Base-by-base conservation (phyloP, 2,797 vertebrate genomes). In the Lagodon rhomboides region DNA sequence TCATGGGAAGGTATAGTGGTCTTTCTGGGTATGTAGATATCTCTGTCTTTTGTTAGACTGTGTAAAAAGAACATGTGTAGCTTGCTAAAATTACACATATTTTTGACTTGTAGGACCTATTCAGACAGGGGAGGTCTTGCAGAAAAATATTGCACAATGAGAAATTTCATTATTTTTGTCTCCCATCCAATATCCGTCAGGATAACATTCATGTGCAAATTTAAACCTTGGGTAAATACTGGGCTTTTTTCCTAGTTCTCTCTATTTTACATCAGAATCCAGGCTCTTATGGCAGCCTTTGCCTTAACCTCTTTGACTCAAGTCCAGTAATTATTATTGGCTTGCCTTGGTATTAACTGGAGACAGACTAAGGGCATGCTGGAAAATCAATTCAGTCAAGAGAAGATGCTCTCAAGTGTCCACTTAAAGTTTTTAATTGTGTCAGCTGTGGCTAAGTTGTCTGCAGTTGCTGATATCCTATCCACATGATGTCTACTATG, bases 1-100 rank as follows among this genome's bases (percentile, higher is more conserved):
- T 98, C 91, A 99, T 99, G 95, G 98, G 98, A 93, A 98, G 97
- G 98, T 98, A 79, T 10, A 8, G 27, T 16, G 46, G 18, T 68
- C 64, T 46, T 1, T 49, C 11, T 65, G 18, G 23, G 53, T 54
- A 5, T 63, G n/a, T 70, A 17, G 12, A 6, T 47, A 16, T 53
- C 20, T 12, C 25, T 10, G 38, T 25, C 11, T 61, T 69, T 43
- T 63, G 11, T 34, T 5, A 61, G 41, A 23, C 4, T 34, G 3
- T 44, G 16, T 4, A 2, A 10, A 15, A 46, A 51, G 16, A 84
- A 59, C n/a, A 51, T 38, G 61, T 59, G 16, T 61, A 61, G 15
- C 17, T 4, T 34, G 17, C 13, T 11, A 73, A 72, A 25, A 55
- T 54, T 13, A 50, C 0, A 0, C 9, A 67, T 12, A 7, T 12